Conservation (phyloP, 2,888 invertebrate species). For the Mesorhabditis belari region DNA sequence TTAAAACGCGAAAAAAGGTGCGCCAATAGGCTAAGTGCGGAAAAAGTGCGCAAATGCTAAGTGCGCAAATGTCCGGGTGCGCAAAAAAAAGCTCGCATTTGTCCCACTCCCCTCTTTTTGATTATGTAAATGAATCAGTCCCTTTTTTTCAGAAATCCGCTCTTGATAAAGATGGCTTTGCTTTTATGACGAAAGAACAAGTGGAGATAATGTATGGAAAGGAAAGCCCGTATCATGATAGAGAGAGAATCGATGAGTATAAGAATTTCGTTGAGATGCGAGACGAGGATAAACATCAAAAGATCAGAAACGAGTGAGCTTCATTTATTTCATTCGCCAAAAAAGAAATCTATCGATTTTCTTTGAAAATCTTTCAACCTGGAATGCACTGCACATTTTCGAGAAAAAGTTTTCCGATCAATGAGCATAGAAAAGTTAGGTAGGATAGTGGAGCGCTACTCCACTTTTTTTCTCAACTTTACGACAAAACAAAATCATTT, state of each 20-base stretch:
- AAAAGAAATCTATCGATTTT: conserved; percentile 6
- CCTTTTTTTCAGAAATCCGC: conserved; percentile 15
- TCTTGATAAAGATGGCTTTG: conserved; percentile 42
- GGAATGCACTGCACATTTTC: neutral
- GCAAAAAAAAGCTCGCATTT: too few species aligned
- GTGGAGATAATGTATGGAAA: conserved; percentile 42
- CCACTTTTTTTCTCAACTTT: too few species aligned
- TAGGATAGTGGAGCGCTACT: neutral
- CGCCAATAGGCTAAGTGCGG: too few species aligned
- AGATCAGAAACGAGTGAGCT: neutral
- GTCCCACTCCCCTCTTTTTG: too few species aligned
- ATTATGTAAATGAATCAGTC: neutral
- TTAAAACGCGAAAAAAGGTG: too few species aligned
- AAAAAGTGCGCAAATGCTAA: too few species aligned
- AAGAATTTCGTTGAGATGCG: conserved; percentile 9
- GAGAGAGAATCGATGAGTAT: conserved; percentile 19
- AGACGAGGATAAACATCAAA: neutral
- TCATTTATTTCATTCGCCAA: neutral
- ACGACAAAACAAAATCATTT: too few species aligned
- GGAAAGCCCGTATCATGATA: conserved; percentile 35
- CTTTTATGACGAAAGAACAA: conserved; percentile 36
- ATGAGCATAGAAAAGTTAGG: neutral
- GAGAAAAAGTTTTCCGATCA: neutral
- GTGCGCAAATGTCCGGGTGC: too few species aligned
- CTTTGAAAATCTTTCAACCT: neutral